phyloP scores from a whole-genome alignment of 2,797 vertebrate genomes.

The Diceros bicornis region DNA sequence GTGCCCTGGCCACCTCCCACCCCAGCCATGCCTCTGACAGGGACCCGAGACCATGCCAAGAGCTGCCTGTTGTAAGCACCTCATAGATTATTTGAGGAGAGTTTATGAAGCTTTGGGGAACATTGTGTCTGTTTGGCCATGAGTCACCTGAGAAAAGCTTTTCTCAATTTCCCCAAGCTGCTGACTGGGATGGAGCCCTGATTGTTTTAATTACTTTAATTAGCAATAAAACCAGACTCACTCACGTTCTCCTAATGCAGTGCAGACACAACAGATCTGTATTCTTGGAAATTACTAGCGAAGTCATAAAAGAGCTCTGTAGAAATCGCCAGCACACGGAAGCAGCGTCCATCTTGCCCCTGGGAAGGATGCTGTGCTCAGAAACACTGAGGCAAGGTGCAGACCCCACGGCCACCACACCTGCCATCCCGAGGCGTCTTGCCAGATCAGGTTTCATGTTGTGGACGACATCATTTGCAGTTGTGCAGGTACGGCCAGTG shows the following conservation, averaged over 20 bases:
- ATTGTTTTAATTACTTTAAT: neutral
- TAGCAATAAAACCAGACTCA: neutral
- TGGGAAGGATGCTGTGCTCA: neutral
- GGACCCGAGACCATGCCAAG: neutral
- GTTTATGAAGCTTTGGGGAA: neutral
- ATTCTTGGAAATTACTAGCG: neutral
- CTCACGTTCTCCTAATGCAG: neutral
- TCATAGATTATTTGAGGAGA: neutral
- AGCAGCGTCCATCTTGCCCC: too few relatives aligned
- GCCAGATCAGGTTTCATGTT: fast-evolving
- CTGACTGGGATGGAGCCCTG: neutral
- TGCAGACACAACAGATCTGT: neutral
- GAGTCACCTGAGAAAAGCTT: neutral
- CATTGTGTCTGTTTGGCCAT: neutral
- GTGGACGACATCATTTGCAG: fast-evolving
- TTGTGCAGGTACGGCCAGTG: neutral
- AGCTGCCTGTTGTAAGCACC: too few relatives aligned
- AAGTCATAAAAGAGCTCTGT: neutral
- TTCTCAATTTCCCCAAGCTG: neutral
- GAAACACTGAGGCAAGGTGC: fast-evolving
- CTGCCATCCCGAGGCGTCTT: fast-evolving
- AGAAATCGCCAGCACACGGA: neutral
- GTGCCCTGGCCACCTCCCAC: neutral
- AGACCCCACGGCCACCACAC: fast-evolving
- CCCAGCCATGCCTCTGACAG: neutral